These are phyloP conservation scores for Hipparchia semele DNA, from an alignment of 2,888 invertebrate genomes.

Conservation along the genomic window DNA sequence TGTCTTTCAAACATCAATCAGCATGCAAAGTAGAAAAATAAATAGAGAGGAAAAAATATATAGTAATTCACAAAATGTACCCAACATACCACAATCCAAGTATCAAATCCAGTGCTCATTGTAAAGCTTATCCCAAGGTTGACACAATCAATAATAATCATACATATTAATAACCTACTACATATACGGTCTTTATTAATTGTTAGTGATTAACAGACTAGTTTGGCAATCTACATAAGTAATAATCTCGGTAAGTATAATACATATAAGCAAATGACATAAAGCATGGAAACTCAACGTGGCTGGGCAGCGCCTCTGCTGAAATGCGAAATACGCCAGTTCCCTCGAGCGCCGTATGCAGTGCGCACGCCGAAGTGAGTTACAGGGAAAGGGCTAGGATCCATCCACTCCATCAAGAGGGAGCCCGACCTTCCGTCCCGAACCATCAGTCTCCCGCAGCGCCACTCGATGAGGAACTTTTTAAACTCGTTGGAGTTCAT, in stretches of 20 bases:
- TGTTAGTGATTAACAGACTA: constrained; percentile 34
- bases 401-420: constrained; percentile 83
- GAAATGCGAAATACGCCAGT: constrained; percentile 83
- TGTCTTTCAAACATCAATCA: constrained; percentile 1
- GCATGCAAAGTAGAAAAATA: constrained; percentile 32
- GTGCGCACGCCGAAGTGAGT: constrained; percentile 85
- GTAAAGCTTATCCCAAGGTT: constrained; percentile 25
- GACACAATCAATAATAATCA: constrained; percentile 41
- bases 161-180: constrained; percentile 43
- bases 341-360: constrained; percentile 85
- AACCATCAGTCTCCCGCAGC: constrained; percentile 78
- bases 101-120: constrained; percentile 46
- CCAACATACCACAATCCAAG: constrained; percentile 70
- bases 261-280: constrained; percentile 61
- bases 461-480: constrained; percentile 83
- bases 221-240: neutral
- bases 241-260: neutral
- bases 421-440: constrained; percentile 75
- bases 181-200: constrained; percentile 30
- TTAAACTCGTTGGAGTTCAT: constrained; percentile 81
- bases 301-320: constrained; percentile 51
- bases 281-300: constrained; percentile 73
- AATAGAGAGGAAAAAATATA: constrained; percentile 28
- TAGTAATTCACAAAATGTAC: constrained; percentile 69
- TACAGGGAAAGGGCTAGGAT: constrained; percentile 83